Conservation (phyloP, 1,140 invertebrate genomes). For the Drosophila nasuta region DNA sequence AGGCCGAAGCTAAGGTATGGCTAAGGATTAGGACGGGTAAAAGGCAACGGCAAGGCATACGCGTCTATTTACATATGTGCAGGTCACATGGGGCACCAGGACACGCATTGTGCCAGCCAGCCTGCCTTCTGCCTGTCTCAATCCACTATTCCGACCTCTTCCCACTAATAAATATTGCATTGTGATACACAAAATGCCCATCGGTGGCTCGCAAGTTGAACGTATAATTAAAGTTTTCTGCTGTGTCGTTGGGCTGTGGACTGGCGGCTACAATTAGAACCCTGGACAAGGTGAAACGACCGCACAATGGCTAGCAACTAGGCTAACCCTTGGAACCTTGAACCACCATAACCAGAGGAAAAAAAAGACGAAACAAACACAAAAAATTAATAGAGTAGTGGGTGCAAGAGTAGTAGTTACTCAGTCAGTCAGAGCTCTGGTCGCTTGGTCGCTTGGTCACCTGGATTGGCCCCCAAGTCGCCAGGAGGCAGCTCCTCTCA, state of each 20-base stretch:
- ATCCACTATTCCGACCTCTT: neutral
- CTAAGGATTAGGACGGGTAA: neutral
- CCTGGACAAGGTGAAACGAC: conserved; percentile 38
- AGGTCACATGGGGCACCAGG: conserved; percentile 44
- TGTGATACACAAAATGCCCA: conserved; percentile 56
- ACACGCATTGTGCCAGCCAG: conserved; percentile 41
- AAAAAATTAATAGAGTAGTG: too few relatives aligned
- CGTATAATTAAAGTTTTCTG: conserved; percentile 66
- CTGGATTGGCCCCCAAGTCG: conserved; percentile 1
- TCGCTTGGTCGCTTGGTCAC: conserved; percentile 3
- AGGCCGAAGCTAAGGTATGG: neutral
- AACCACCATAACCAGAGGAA: conserved; percentile 40
- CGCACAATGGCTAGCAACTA: conserved; percentile 48
- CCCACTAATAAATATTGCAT: conserved; percentile 73
- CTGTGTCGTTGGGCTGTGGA: conserved; percentile 29
- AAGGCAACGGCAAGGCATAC: conserved; percentile 7
- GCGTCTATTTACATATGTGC: conserved; percentile 38
- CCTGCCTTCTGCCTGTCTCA: neutral
- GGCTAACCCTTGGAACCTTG: conserved; percentile 58
- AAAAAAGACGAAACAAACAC: neutral
- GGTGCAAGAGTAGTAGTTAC: too few relatives aligned
- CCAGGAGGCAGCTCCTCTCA: conserved; percentile 46
- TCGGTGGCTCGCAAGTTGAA: conserved; percentile 32
- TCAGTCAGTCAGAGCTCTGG: neutral
- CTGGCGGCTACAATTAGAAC: conserved; percentile 58